A percentile compares a stretch with the other conserved stretches of the same genome.
Conservation (phyloP, 2,797 vertebrate species). For the Chromis chromis region DNA sequence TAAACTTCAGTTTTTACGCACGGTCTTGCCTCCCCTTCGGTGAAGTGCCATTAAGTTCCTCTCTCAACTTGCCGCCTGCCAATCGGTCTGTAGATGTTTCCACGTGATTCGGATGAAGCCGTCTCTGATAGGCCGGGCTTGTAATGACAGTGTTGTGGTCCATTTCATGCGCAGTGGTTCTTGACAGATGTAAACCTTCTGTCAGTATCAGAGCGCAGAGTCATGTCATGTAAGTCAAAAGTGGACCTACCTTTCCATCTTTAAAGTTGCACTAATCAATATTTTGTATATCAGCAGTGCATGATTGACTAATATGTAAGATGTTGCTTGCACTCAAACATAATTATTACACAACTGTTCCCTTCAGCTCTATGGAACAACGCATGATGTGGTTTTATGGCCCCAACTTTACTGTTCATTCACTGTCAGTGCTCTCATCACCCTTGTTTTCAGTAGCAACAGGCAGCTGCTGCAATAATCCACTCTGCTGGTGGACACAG, state of each 20-base stretch:
- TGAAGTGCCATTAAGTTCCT: constrained; percentile 74
- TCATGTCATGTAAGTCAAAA: neutral
- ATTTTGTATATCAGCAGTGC: neutral
- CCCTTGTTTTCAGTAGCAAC: neutral
- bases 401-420: neutral
- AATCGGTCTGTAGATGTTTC: constrained; percentile 69
- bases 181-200: constrained; percentile 52
- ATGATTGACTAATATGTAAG: neutral
- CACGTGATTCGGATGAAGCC: constrained; percentile 71
- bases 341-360: neutral
- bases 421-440: neutral
- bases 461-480: neutral
- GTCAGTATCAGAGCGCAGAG: constrained; percentile 11
- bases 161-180: constrained; percentile 20
- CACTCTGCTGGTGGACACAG: neutral
- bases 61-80: constrained; percentile 83
- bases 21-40: constrained; percentile 63
- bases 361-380: neutral
- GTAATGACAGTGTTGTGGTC: constrained; percentile 27
- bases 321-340: neutral
- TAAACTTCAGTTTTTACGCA: constrained; percentile 65
- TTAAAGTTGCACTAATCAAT: constrained; percentile 3
- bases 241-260: no score
- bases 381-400: neutral
- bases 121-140: constrained; percentile 76